These are phyloP conservation scores for Odocoileus hemionus DNA, from an alignment of 2,113 vertebrate genomes.

Conservation along the genomic window DNA sequence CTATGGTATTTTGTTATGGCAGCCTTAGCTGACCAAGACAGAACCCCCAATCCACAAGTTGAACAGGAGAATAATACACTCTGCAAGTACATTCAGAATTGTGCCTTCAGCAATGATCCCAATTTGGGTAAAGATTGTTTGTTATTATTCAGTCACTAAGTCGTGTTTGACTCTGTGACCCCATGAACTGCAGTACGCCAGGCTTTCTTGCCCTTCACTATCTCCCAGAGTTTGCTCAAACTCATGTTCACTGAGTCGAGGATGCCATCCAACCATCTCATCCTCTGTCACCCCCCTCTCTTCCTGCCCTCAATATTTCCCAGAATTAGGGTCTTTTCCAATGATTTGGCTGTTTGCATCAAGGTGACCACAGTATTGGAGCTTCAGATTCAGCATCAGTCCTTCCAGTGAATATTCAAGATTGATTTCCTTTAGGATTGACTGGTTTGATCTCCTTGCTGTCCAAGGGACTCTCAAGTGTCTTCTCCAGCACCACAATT, in stretches of 20 bases:
- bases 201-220: not conserved
- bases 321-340: not conserved
- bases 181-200: not conserved
- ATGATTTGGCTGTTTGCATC: not conserved
- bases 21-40: not conserved
- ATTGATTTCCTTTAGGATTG: not conserved
- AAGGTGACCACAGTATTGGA: not conserved
- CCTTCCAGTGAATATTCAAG: not conserved
- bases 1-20: not conserved
- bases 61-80: not conserved
- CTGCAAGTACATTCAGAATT: not conserved
- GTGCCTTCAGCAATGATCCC: not conserved
- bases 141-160: not conserved
- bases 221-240: not conserved
- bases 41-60: rapidly evolving
- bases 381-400: not conserved
- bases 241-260: not conserved
- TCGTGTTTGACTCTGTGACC: not conserved
- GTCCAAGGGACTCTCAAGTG: not conserved
- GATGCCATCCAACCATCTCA: not conserved
- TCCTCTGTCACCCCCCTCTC: not conserved
- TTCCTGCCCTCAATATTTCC: not conserved
- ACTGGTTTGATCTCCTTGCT: not conserved
- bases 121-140: not conserved
- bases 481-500: not conserved